Evolutionary conservation across 1,140 invertebrate species (phyloP), one percentile per base, ranked within the genome.

Genomic region (Acromyrmex charruanus): DNA sequence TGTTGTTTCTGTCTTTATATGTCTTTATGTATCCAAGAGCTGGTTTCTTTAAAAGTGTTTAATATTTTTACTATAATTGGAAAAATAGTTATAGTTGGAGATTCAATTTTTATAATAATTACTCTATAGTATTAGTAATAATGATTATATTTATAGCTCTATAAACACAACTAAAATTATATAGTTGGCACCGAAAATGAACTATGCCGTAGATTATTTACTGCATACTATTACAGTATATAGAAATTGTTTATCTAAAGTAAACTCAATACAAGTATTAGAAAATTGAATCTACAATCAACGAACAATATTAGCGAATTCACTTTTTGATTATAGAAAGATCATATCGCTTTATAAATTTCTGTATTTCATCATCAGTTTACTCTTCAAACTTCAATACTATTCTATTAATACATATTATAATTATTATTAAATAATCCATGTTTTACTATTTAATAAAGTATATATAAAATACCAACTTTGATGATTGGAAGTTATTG

Each of bases 381-480:
- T n/a, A 25, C 25, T 21, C 5, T 49, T 3, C 14, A 49, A 39
- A 35, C 5, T 35, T 35, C 31, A 65, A 49, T 18, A n/a, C 53
- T 79, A 49, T 66, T 49, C 16, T 39, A 25, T 39, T 75, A 39
- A 58, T n/a, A 21, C 14, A n/a, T 39, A 44, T 44, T 10, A 44
- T 44, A 12, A 44, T 44, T 44, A 61, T 25, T 44, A 77, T 77
- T 39, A 44, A 77, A 61, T 61, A 44, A 44, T 59, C 7, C 53
- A 2, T 25, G 53, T 77, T 77, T 39, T 77, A 61, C 16, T 77
- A 75, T 58, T 39, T 25, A 77, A 61, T 77, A 77, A 44, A 44
- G 14, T 77, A 61, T 59, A 77, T 77, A 35, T 77, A 28, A 31
- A 77, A 65, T 49, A 25, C 9, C 9, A 74, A 74, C 39, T 74